Base-by-base conservation (phyloP, 1,140 invertebrate genomes). In the Argopecten irradians region DNA sequence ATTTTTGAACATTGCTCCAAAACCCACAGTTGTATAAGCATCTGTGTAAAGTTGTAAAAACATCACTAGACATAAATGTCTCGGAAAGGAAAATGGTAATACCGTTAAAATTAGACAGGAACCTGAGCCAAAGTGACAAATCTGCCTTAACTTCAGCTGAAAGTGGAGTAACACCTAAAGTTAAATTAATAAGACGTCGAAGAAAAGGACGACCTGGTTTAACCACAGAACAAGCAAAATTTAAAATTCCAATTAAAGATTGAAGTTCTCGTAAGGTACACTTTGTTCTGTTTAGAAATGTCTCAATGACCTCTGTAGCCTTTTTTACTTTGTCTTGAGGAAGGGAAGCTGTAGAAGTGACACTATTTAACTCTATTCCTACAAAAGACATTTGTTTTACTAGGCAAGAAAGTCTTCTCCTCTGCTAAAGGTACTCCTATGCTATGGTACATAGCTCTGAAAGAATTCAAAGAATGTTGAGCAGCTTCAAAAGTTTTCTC, bases 371-470 rank as follows among this genome's bases (percentile, higher is more conserved):
- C 8, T 39, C 46, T 35, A 88, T 88, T 0, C 87, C 87, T 71
- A 71, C 36, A 85, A 88, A 85, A 32, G 83, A 34, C n/a, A 89
- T 89, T 19, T 83, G 14, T n/a, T 34, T 85, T 41, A 82, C 13
- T 9, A 33, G 86, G 82, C 3, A 84, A 11, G 14, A 39, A 43
- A 0, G 88, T 89, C 36, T 89, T 84, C 22, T 86, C 86, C 28
- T 86, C 46, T 39, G 85, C 82, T 22, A 89, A 36, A 16, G 88
- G 88, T 34, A 89, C 43, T 32, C 88, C 88, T 82, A 87, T 14
- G 33, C 22, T 7, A 11, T 34, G 16, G 34, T 55, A 87, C 34
- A 89, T 43, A 43, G 33, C 9, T 14, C 86, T 43, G 34, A 86
- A 89, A 0, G 0, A 16, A 11, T n/a, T 35, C 33, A 85, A 13